A percentile compares a stretch with the other conserved stretches of the same genome.
phyloP scores from a whole-genome alignment of 2,888 invertebrate species.

The Eudemis profundana region DNA sequence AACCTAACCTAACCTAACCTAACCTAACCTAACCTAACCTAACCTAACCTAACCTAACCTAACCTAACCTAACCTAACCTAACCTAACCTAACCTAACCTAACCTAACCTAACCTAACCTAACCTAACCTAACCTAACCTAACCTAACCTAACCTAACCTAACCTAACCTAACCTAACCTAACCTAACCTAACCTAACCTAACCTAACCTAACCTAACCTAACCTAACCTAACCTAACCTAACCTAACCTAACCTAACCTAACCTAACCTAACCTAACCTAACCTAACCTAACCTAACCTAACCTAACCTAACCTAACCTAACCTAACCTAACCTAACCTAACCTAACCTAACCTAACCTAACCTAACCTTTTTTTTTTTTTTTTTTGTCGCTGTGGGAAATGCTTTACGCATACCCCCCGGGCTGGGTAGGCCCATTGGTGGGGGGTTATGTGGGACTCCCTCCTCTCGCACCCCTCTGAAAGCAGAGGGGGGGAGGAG shows the following conservation, averaged over 20 bases:
- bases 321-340: slow-evolving; percentile 42
- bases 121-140: slow-evolving; percentile 42
- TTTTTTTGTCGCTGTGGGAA: slow-evolving; percentile 2
- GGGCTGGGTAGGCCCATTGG: no score
- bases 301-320: slow-evolving; percentile 26
- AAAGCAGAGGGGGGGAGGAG: no score
- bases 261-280: slow-evolving; percentile 37
- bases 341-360: slow-evolving; percentile 34
- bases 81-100: slow-evolving; percentile 41
- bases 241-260: slow-evolving; percentile 44
- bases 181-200: slow-evolving; percentile 43
- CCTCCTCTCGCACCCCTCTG: no score
- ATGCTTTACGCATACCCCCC: no score
- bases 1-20: slow-evolving; percentile 45
- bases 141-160: slow-evolving; percentile 41
- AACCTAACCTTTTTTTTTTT: slow-evolving; percentile 23
- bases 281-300: slow-evolving; percentile 18
- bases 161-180: slow-evolving; percentile 43
- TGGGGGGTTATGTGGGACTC: no score
- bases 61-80: slow-evolving; percentile 42
- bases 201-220: slow-evolving; percentile 43
- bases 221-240: slow-evolving; percentile 44
- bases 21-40: slow-evolving; percentile 41
- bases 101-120: slow-evolving; percentile 43
- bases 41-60: slow-evolving; percentile 43